These are phyloP conservation scores for Camponotus vicinus DNA, from an alignment of 1,140 invertebrate species.

Conservation along the genomic window DNA sequence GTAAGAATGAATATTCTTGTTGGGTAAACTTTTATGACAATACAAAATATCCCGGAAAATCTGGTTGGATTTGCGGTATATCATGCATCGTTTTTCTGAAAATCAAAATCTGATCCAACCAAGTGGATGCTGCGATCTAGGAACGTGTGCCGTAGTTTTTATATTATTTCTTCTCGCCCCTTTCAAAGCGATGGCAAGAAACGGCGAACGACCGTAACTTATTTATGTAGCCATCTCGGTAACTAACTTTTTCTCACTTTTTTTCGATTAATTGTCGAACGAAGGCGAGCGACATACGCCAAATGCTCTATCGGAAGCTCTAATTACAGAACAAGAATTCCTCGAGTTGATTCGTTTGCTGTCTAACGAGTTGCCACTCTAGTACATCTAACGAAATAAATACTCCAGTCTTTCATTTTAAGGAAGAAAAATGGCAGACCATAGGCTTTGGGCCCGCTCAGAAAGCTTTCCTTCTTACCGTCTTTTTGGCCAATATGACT, in stretches of 20 bases:
- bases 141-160: constrained; percentile 2
- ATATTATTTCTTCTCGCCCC: background rate
- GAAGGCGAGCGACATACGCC: constrained; percentile 31
- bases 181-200: constrained; percentile 32
- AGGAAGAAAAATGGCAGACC: constrained; percentile 45
- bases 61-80: background rate
- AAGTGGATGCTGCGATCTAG: background rate
- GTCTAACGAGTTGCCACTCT: constrained; percentile 33
- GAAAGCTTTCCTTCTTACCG: background rate
- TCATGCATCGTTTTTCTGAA: background rate
- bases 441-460: constrained; percentile 23
- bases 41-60: background rate
- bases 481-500: constrained; percentile 21
- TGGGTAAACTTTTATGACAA: background rate
- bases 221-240: constrained; percentile 36
- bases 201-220: constrained; percentile 20
- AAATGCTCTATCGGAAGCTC: constrained; percentile 64
- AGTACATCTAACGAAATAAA: constrained; percentile 64
- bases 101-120: constrained; percentile 6
- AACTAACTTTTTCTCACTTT: constrained; percentile 29
- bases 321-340: constrained; percentile 61
- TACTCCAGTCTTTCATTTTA: constrained; percentile 55
- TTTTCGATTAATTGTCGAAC: constrained; percentile 24
- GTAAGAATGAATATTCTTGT: background rate
- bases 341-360: constrained; percentile 32